Percentiles rank a stretch among this genome's conserved stretches.
Evolutionary conservation across 2,797 vertebrate species (phyloP).

Genomic region (Hoplostethus atlanticus): DNA sequence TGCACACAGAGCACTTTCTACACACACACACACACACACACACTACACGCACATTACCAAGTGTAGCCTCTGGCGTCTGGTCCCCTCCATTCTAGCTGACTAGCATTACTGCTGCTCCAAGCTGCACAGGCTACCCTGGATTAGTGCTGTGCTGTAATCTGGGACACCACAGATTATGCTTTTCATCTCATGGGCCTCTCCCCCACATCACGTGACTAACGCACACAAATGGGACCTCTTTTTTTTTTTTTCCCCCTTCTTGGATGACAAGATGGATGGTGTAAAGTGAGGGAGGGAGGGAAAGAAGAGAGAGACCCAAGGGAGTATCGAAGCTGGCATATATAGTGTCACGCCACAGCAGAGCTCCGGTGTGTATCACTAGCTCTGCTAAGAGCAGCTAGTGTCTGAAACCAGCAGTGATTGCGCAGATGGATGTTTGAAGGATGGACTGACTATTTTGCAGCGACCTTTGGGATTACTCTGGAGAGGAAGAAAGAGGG

Average conservation of each 20-base stretch:
- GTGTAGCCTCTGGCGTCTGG: conserved; percentile 59
- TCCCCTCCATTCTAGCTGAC: conserved; percentile 49
- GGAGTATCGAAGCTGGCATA: conserved; percentile 42
- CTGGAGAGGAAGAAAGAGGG: conserved; percentile 29
- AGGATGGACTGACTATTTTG: conserved; percentile 51
- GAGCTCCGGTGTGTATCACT: background rate
- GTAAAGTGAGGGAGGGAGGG: conserved; percentile 45
- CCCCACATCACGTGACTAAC: conserved; percentile 66
- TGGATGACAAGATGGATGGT: conserved; percentile 59
- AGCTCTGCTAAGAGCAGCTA: conserved; percentile 17
- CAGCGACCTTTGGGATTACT: conserved; percentile 68
- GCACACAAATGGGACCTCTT: conserved; percentile 68
- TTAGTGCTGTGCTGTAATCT: conserved; percentile 83
- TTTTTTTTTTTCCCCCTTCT: conserved; percentile 39
- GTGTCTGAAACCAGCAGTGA: conserved; percentile 26
- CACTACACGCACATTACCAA: conserved; percentile 27
- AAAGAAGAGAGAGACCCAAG: conserved; percentile 37
- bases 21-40: background rate
- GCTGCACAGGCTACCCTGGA: conserved; percentile 71
- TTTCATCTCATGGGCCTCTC: conserved; percentile 64
- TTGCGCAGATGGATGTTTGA: conserved; percentile 33
- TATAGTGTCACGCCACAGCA: conserved; percentile 32
- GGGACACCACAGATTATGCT: conserved; percentile 85
- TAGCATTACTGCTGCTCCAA: conserved; percentile 64
- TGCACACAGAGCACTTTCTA: conserved; percentile 34